These are phyloP conservation scores for Cacatua alba DNA, from an alignment of 2,113 vertebrate species.

Conservation along the genomic window DNA sequence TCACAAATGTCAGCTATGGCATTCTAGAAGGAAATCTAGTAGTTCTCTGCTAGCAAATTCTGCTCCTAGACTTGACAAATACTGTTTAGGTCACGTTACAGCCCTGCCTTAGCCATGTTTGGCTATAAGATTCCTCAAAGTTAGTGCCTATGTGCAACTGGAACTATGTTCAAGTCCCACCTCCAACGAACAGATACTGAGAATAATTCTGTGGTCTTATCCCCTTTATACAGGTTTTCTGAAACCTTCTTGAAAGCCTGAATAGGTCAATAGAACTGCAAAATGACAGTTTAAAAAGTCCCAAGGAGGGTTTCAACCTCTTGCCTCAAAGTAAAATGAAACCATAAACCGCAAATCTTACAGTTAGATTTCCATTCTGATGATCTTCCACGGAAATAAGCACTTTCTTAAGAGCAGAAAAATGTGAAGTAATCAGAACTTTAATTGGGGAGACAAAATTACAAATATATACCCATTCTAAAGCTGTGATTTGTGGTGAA, in stretches of 20 bases:
- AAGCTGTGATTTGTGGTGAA: neutral
- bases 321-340: neutral
- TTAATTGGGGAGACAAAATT: neutral
- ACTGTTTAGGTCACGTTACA: neutral
- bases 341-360: neutral
- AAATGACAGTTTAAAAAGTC: neutral
- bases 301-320: neutral
- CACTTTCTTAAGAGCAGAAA: neutral
- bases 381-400: neutral
- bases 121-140: neutral
- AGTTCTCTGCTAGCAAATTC: neutral
- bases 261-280: neutral
- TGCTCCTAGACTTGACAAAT: neutral
- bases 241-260: neutral
- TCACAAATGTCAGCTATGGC: neutral
- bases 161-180: neutral
- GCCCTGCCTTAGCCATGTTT: neutral
- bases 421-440: neutral
- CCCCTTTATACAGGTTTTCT: neutral
- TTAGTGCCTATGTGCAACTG: neutral
- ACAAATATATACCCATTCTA: neutral
- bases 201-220: neutral
- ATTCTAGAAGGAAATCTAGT: neutral
- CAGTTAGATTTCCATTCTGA: neutral
- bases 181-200: neutral